phyloP scores from a whole-genome alignment of 2,797 vertebrate genomes.

The Phrynocephalus forsythii region DNA sequence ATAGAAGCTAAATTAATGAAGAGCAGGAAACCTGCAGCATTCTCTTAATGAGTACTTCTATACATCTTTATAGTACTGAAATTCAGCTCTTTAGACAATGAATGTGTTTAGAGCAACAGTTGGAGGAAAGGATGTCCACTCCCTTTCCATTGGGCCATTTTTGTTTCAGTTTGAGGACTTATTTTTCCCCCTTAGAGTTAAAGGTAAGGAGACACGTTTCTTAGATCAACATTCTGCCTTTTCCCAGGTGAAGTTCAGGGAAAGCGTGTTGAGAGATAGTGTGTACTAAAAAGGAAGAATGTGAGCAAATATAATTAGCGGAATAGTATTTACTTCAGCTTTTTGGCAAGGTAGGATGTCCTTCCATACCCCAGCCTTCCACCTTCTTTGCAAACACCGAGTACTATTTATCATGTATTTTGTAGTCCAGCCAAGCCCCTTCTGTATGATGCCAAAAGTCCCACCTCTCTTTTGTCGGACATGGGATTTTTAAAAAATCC shows the following conservation, averaged over 20 bases:
- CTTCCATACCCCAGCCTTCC: background rate
- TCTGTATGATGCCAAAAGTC: background rate
- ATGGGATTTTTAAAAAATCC: background rate
- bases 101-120: background rate
- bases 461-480: background rate
- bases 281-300: background rate
- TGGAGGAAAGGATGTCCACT: background rate
- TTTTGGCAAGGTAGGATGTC: background rate
- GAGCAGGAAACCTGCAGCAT: background rate
- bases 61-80: background rate
- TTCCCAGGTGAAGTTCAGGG: background rate
- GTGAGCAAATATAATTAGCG: background rate
- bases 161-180: too few relatives aligned
- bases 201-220: too few relatives aligned
- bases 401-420: too few relatives aligned
- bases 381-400: background rate
- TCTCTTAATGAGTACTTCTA: background rate
- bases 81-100: background rate
- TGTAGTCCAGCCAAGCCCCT: background rate
- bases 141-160: too few relatives aligned
- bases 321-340: background rate
- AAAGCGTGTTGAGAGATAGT: background rate
- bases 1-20: background rate
- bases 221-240: background rate
- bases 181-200: too few relatives aligned